Percentiles rank a stretch among this genome's conserved stretches.
phyloP scores from a whole-genome alignment of 2,797 vertebrate species.

The Gallinago stenura region DNA sequence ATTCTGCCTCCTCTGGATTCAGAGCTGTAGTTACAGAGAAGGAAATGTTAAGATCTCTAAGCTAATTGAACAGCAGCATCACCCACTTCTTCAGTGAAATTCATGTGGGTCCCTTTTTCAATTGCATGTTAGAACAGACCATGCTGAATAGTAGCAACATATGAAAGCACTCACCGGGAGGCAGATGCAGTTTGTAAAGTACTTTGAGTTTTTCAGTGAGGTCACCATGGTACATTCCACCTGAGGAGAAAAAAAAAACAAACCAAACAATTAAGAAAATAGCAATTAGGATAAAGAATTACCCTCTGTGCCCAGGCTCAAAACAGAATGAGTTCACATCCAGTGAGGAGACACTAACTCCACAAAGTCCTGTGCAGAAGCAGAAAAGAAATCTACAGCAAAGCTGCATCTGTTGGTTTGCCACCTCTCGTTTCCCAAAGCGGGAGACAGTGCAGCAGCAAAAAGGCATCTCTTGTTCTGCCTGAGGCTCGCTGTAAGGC shows the following conservation, averaged over 20 bases:
- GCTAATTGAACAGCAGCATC: background rate
- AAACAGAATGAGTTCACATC: background rate
- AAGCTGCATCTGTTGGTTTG: background rate
- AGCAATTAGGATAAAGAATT: background rate
- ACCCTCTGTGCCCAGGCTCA: background rate
- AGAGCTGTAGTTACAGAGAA: constrained; percentile 82
- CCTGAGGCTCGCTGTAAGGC: background rate
- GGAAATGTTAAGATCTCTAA: background rate
- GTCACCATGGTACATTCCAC: constrained; percentile 96
- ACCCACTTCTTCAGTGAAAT: background rate
- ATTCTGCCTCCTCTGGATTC: constrained; percentile 92
- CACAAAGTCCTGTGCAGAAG: background rate
- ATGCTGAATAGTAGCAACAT: accelerated
- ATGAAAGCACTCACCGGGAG: constrained; percentile 85
- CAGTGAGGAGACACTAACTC: background rate
- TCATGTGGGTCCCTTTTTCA: background rate
- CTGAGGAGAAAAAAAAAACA: constrained; percentile 65
- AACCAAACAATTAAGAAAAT: background rate
- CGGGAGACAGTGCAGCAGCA: background rate
- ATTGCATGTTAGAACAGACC: background rate
- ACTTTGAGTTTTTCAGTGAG: constrained; percentile 95
- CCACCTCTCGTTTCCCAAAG: background rate
- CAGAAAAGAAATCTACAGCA: background rate
- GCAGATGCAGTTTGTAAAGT: constrained; percentile 95
- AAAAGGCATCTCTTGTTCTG: background rate